phyloP scores from a whole-genome alignment of 92 coral and sea anemone genomes.

The Virgularia gustaviana region DNA sequence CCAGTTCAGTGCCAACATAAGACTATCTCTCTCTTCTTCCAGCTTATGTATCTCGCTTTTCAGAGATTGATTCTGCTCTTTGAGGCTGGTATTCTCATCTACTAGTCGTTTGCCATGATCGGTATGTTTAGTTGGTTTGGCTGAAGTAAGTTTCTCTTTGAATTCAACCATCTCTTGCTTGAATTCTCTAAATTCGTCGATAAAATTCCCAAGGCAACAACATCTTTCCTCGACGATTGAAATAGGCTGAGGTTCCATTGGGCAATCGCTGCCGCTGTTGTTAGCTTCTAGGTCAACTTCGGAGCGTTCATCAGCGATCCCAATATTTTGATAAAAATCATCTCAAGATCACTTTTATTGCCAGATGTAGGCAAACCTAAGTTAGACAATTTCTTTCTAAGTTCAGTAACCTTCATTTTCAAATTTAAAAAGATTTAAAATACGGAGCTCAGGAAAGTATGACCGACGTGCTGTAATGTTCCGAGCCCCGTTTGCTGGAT shows the following conservation, averaged over 20 bases:
- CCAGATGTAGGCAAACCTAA: background rate
- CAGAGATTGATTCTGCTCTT: background rate
- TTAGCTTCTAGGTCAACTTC: background rate
- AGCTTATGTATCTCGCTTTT: background rate
- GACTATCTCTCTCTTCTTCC: background rate
- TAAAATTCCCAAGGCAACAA: background rate
- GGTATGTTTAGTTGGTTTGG: background rate
- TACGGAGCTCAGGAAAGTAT: no score
- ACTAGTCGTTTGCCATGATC: background rate
- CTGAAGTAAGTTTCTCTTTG: background rate
- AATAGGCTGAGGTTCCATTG: no score
- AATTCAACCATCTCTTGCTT: background rate
- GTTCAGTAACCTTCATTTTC: conserved; percentile 2
- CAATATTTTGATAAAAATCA: background rate
- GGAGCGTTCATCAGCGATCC: background rate
- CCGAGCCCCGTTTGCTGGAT: no score
- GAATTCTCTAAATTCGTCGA: background rate
- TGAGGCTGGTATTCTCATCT: background rate
- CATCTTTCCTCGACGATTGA: background rate
- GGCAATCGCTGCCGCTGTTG: background rate
- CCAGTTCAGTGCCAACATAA: background rate
- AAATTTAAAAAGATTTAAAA: no score
- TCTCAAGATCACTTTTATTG: background rate
- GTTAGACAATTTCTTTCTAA: background rate
- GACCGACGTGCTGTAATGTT: no score